phyloP scores from a whole-genome alignment of 2,797 vertebrate genomes.

The Sebastes hopkinsi region DNA sequence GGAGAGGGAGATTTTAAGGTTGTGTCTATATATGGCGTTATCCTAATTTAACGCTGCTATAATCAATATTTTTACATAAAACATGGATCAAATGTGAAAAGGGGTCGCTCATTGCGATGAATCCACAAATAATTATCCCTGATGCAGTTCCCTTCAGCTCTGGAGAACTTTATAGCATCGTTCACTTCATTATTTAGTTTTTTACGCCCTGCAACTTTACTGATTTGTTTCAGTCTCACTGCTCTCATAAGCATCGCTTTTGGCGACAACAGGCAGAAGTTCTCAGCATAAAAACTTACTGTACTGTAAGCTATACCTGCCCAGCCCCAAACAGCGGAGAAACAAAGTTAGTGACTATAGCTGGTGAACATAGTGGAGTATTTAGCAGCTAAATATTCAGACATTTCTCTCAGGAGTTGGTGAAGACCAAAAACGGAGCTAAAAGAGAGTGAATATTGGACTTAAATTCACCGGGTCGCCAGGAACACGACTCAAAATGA shows the following conservation, averaged over 20 bases:
- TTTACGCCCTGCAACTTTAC: background rate
- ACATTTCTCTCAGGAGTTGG: background rate
- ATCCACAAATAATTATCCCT: background rate
- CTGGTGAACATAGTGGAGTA: background rate
- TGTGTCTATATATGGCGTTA: background rate
- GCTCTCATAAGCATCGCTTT: background rate
- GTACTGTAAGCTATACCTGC: background rate
- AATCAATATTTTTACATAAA: constrained; percentile 1
- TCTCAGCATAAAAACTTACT: background rate
- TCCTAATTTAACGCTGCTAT: background rate
- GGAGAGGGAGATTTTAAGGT: background rate
- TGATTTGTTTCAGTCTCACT: background rate
- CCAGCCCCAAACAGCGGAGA: background rate
- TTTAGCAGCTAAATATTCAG: background rate
- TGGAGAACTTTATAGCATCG: background rate
- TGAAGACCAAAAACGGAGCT: background rate
- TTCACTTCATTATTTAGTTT: background rate
- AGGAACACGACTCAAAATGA: too few relatives aligned
- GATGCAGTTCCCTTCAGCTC: background rate
- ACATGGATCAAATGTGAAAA: background rate
- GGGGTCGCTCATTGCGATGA: background rate
- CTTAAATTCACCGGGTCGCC: too few relatives aligned
- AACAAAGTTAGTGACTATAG: background rate
- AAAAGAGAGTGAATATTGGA: background rate
- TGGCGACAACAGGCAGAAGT: background rate